Base-by-base conservation (phyloP, 2,888 invertebrate genomes). In the Pristionchus exspectatus region DNA sequence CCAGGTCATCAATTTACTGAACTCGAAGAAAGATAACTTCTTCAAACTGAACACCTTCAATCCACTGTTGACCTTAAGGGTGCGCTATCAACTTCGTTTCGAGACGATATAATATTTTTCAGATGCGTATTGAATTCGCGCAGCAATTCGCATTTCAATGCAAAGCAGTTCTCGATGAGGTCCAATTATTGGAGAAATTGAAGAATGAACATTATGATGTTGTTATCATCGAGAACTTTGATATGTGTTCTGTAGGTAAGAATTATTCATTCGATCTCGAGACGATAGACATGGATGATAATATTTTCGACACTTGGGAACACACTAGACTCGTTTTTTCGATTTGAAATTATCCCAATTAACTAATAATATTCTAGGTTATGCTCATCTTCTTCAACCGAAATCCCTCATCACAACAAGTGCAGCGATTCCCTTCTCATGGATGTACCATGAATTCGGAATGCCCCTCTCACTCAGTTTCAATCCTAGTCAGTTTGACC, bases 391-490 rank as follows among this genome's bases (percentile, higher is more conserved):
- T 1, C 33, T 74, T 3, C 18, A 38, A 10, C 74, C 74, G 38
- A 74, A 74, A 16, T 74, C 74, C 10, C 38, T 74, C 18, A 74
- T 74, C 74, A 74, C 74, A 38, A 74, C 74, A 24, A 74, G 74
- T 74, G 74, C 74, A 10, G 16, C 74, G 0, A 74, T 74, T 38
- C 74, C 74, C 16, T 74, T 74, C 74, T 74, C 74, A 44, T 74
- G 74, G 74, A 74, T 74, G 74, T 74, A 74, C 21, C 74, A 74
- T 44, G 74, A 74, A 21, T 74, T 54, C 56, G 83, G 83, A 54
- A 54, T 83, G 50, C 83, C 83, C 16, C 50, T 56, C 54, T 50
- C 83, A 4, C 83, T 83, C 54, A 54, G 33, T 56, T 83, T 27
- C 30, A 83, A 83, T 83, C 83, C 83, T n/a, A 83, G 83, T 83